These are phyloP conservation scores for Coluber constrictor DNA, from an alignment of 2,797 vertebrate genomes.

Conservation along the genomic window DNA sequence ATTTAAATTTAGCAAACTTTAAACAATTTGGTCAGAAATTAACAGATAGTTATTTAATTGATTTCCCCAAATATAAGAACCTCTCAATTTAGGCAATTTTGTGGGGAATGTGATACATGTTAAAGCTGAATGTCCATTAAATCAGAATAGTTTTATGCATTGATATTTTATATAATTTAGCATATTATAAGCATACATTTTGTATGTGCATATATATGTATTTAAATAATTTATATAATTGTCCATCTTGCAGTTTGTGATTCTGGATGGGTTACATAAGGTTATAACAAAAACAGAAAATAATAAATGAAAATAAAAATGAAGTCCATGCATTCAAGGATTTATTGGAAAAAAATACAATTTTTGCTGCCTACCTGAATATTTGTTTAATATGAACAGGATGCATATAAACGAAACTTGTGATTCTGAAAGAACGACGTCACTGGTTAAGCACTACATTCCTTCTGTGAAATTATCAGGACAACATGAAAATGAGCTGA, in stretches of 20 bases:
- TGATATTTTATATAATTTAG: background rate
- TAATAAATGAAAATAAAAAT: background rate
- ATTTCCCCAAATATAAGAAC: too few relatives aligned
- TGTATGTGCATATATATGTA: background rate
- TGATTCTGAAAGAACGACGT: constrained; percentile 71
- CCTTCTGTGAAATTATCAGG: constrained; percentile 78
- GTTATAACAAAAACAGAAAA: background rate
- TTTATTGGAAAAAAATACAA: background rate
- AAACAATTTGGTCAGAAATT: too few relatives aligned
- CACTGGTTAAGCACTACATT: constrained; percentile 77
- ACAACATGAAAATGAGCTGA: constrained; percentile 81
- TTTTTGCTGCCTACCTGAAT: background rate
- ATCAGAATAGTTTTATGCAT: too few relatives aligned
- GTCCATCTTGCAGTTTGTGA: background rate
- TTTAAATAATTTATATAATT: background rate
- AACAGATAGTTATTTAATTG: too few relatives aligned
- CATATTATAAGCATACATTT: background rate
- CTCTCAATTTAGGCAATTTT: too few relatives aligned
- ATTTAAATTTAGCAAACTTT: too few relatives aligned
- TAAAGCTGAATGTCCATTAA: too few relatives aligned
- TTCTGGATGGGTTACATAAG: background rate
- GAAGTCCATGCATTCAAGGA: background rate
- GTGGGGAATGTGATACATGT: too few relatives aligned
- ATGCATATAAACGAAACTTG: constrained; percentile 79
- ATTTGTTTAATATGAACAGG: constrained; percentile 63